phyloP scores from a whole-genome alignment of 2,888 invertebrate species.

The Cryptops parisi region DNA sequence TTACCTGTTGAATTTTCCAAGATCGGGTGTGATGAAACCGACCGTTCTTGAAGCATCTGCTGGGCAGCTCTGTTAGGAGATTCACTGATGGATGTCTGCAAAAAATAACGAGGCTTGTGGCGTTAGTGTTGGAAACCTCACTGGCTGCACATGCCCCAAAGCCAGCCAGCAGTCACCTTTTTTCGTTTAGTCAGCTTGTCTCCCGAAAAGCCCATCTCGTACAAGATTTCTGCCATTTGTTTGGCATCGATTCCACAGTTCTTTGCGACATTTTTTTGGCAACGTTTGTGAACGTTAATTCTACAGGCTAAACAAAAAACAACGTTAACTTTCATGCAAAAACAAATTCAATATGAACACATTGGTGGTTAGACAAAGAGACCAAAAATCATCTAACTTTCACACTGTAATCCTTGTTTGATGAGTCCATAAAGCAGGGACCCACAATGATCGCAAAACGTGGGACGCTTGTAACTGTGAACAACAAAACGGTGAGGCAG shows the following conservation, averaged over 20 bases:
- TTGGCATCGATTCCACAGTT: slow-evolving; percentile 98
- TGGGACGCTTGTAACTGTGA: slow-evolving; percentile 94
- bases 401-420: slow-evolving; percentile 92
- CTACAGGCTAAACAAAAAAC: slow-evolving; percentile 53
- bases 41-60: slow-evolving; percentile 20
- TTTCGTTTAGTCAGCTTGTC: slow-evolving; percentile 53
- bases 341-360: neutral
- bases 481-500: slow-evolving; percentile 87
- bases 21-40: slow-evolving; percentile 28
- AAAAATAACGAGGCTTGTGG: too few species aligned
- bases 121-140: too few species aligned
- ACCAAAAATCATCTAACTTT: slow-evolving; percentile 41
- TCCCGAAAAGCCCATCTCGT: slow-evolving; percentile 79
- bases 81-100: slow-evolving; percentile 27
- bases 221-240: slow-evolving; percentile 85
- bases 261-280: slow-evolving; percentile 98
- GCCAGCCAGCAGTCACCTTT: too few species aligned
- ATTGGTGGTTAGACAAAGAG: too few species aligned
- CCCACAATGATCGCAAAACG: slow-evolving; percentile 99
- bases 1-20: slow-evolving; percentile 16
- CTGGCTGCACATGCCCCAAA: too few species aligned
- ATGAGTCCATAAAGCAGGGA: slow-evolving; percentile 91
- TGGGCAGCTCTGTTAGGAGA: slow-evolving; percentile 25
- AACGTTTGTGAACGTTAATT: slow-evolving; percentile 96
- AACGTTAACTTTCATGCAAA: slow-evolving; percentile 7